These are phyloP conservation scores for Temnothorax curvispinosus DNA, from an alignment of 1,140 invertebrate genomes.

Conservation along the genomic window DNA sequence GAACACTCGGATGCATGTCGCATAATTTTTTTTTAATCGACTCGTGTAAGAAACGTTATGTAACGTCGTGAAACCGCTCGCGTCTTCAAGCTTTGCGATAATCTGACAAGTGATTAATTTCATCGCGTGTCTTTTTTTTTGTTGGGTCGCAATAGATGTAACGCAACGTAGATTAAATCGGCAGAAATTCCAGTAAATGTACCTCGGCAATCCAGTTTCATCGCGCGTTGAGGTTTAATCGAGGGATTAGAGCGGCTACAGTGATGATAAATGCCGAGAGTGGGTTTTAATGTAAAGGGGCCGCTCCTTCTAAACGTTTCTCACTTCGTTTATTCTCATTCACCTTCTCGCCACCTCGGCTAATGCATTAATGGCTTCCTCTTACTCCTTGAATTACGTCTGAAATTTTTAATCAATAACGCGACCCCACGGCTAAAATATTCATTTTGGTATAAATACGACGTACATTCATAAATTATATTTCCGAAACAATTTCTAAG, in stretches of 20 bases:
- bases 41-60: slow-evolving; percentile 16
- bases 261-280: slow-evolving; percentile 64
- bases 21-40: slow-evolving; percentile 27
- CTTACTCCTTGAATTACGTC: neutral
- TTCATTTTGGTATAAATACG: slow-evolving; percentile 1
- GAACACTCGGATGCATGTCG: slow-evolving; percentile 20
- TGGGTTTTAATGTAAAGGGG: slow-evolving; percentile 44
- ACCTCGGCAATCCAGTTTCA: slow-evolving; percentile 53
- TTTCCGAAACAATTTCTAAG: slow-evolving; percentile 5
- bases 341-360: neutral
- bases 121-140: neutral
- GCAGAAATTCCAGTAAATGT: slow-evolving; percentile 29
- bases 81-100: slow-evolving; percentile 12
- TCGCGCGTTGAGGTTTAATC: slow-evolving; percentile 23
- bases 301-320: slow-evolving; percentile 65
- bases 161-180: slow-evolving; percentile 61
- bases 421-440: neutral
- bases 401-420: slow-evolving; percentile 15
- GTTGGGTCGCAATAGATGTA: slow-evolving; percentile 13
- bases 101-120: slow-evolving; percentile 54
- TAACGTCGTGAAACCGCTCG: slow-evolving; percentile 28
- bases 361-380: neutral
- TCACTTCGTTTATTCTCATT: slow-evolving; percentile 53
- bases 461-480: neutral
- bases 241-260: slow-evolving; percentile 53